A percentile compares a stretch with the other conserved stretches of the same genome.
These are phyloP conservation scores for Drosophila setifemur DNA, from an alignment of 1,140 invertebrate genomes.

Conservation along the genomic window DNA sequence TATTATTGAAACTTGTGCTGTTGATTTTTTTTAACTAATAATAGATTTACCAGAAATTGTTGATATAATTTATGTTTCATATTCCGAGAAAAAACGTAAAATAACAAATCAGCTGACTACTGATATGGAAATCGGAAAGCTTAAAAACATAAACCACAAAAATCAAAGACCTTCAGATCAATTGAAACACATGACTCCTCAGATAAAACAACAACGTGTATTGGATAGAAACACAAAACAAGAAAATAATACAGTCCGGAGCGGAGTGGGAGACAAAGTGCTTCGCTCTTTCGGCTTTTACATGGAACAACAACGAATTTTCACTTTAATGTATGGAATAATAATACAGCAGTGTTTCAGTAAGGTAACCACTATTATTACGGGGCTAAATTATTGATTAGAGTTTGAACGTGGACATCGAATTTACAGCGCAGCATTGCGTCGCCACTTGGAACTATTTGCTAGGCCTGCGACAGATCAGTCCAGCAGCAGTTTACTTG, in stretches of 20 bases:
- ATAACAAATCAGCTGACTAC: too few species aligned
- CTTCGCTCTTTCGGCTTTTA: constrained; percentile 3
- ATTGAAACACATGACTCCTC: constrained; percentile 29
- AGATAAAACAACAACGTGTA: constrained; percentile 54
- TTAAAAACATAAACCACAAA: too few species aligned
- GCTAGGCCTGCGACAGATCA: too few species aligned
- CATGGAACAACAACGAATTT: constrained; percentile 66
- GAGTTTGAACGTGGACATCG: constrained; percentile 65
- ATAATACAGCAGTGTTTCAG: constrained; percentile 71
- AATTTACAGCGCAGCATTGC: constrained; percentile 56
- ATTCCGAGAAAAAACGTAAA: too few species aligned
- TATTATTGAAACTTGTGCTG: too few species aligned
- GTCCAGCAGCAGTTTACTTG: constrained; percentile 39
- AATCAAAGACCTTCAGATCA: neutral
- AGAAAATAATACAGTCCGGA: constrained; percentile 35
- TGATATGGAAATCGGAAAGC: too few species aligned
- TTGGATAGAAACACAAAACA: constrained; percentile 58
- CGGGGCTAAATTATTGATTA: constrained; percentile 67
- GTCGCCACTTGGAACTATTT: neutral
- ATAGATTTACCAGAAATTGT: too few species aligned
- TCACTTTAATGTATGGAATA: constrained; percentile 71
- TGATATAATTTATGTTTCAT: too few species aligned
- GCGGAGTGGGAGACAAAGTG: constrained; percentile 8
- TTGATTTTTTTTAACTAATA: too few species aligned
- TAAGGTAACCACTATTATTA: constrained; percentile 71